Evolutionary conservation across 2,113 vertebrate genomes (phyloP).

Genomic region (Axis porcinus): DNA sequence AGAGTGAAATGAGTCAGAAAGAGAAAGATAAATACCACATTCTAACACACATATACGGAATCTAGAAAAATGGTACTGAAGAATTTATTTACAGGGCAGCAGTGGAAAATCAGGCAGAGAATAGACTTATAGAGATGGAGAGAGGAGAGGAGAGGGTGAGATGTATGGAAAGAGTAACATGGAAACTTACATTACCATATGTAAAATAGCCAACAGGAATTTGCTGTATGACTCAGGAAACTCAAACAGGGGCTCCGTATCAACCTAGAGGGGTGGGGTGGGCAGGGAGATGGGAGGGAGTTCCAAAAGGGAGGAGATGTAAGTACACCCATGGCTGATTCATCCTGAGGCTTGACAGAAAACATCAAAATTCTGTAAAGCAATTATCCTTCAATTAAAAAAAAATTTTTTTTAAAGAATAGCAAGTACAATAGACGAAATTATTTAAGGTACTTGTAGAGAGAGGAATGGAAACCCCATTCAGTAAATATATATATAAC

Average conservation of each 20-base stretch:
- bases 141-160: background rate
- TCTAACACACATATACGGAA: background rate
- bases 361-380: background rate
- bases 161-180: background rate
- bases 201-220: background rate
- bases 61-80: background rate
- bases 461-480: background rate
- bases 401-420: background rate
- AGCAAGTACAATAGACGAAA: background rate
- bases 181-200: background rate
- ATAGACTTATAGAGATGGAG: background rate
- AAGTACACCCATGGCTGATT: background rate
- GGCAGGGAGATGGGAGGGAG: background rate
- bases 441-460: background rate
- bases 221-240: background rate
- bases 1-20: background rate
- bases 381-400: background rate
- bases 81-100: background rate
- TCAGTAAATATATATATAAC: background rate
- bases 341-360: background rate
- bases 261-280: background rate
- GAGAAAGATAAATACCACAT: background rate
- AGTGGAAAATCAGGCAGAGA: background rate
- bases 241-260: background rate
- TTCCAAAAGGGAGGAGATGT: background rate